Percentiles rank a stretch among this genome's conserved stretches.
Conservation (phyloP, 64 coral and sea anemone genomes). For the Montipora cactus region DNA sequence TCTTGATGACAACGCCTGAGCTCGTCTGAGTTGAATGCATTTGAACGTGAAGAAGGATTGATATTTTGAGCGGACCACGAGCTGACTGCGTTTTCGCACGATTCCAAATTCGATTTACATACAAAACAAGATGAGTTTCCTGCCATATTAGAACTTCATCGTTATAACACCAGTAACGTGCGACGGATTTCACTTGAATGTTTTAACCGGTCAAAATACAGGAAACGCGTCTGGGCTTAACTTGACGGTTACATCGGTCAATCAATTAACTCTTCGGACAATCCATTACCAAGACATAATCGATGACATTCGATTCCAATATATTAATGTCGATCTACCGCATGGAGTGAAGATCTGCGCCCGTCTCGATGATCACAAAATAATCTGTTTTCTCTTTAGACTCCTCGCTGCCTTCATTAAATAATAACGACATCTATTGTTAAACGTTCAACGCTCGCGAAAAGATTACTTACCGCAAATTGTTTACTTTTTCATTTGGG, state of each 20-base stretch:
- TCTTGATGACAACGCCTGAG: conserved; percentile 49
- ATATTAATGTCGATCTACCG: no score
- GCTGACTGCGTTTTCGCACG: neutral
- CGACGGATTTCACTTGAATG: neutral
- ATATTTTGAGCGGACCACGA: neutral
- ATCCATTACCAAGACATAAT: neutral
- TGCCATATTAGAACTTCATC: conserved; percentile 14
- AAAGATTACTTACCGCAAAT: neutral
- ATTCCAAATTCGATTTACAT: conserved; percentile 20
- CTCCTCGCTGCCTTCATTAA: conserved; percentile 2
- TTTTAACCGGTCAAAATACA: neutral
- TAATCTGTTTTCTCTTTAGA: conserved; percentile 26
- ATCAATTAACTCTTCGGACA: conserved; percentile 32
- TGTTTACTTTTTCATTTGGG: neutral
- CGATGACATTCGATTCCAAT: neutral
- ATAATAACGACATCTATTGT: conserved; percentile 33
- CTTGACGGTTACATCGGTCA: neutral
- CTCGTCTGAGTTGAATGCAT: conserved; percentile 14
- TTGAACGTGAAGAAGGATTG: conserved; percentile 40
- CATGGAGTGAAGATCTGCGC: neutral
- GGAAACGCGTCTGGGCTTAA: neutral
- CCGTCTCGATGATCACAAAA: neutral
- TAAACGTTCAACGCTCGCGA: neutral
- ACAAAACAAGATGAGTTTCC: neutral
- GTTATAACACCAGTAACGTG: neutral